Conservation (phyloP, 2,113 vertebrate genomes). For the Solea solea region DNA sequence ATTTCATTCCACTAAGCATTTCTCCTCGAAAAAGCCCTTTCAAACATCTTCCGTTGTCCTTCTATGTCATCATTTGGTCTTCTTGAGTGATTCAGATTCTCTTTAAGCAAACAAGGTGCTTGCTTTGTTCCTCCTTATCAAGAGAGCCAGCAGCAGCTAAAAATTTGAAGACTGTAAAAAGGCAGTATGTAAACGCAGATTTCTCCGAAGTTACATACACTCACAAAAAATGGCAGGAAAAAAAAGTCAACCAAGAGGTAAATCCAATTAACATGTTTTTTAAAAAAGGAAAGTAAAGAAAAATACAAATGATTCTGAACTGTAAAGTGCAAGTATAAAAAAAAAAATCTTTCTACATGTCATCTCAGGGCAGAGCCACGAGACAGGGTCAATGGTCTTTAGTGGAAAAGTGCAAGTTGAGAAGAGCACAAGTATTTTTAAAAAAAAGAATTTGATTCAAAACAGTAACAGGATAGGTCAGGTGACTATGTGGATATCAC, state of each 20-base stretch:
- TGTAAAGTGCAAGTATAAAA: constrained; percentile 86
- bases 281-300: constrained; percentile 55
- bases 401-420: constrained; percentile 84
- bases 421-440: constrained; percentile 70
- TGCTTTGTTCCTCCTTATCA: constrained; percentile 71
- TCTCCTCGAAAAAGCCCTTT: constrained; percentile 44
- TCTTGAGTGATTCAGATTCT: constrained; percentile 68
- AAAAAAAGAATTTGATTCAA: constrained; percentile 48
- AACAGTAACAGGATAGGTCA: constrained; percentile 65
- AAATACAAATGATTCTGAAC: constrained; percentile 71
- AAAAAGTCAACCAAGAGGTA: constrained; percentile 74
- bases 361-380: constrained; percentile 67
- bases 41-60: constrained; percentile 30
- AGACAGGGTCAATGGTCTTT: constrained; percentile 79
- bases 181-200: constrained; percentile 72
- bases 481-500: constrained; percentile 48
- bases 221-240: constrained; percentile 28
- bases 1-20: constrained; percentile 39
- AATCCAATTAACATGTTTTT: constrained; percentile 64
- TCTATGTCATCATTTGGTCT: constrained; percentile 79
- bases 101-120: constrained; percentile 66
- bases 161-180: constrained; percentile 74
- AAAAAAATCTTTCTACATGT: constrained; percentile 67
- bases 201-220: constrained; percentile 49
- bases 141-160: constrained; percentile 65